phyloP scores from a whole-genome alignment of 1,140 invertebrate genomes.

The Platyscapa corneri region DNA sequence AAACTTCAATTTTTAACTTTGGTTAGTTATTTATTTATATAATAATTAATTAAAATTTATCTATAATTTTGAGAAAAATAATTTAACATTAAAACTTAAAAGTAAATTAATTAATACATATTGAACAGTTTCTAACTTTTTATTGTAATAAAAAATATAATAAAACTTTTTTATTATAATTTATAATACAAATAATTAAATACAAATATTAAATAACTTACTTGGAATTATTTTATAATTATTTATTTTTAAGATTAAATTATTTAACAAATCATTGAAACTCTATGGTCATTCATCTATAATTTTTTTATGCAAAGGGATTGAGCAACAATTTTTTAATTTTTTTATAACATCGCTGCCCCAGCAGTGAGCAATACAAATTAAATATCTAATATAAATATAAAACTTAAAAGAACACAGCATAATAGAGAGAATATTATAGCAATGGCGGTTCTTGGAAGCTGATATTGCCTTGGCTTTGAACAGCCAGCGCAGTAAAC shows the following conservation, averaged over 20 bases:
- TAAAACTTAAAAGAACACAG: conserved; percentile 54
- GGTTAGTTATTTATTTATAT: background rate
- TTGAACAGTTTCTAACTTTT: no score
- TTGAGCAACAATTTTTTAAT: conserved; percentile 4
- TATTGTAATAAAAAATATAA: no score
- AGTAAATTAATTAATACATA: no score
- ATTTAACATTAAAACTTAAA: no score
- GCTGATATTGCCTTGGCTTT: conserved; percentile 81
- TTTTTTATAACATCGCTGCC: conserved; percentile 20
- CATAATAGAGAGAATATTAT: conserved; percentile 72
- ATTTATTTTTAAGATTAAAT: background rate
- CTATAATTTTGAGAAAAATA: background rate
- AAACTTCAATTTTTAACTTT: no score
- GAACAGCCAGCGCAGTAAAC: conserved; percentile 84
- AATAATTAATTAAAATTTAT: background rate
- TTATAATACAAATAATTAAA: no score
- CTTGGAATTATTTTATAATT: no score
- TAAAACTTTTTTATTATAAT: background rate
- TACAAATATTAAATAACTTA: no score
- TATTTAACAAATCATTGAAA: conserved; percentile 19
- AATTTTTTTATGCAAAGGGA: conserved; percentile 15
- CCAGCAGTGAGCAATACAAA: conserved; percentile 60
- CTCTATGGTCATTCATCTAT: conserved; percentile 4
- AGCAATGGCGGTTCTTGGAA: conserved; percentile 81
- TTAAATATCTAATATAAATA: conserved; percentile 28